Evolutionary conservation across 2,797 vertebrate species (phyloP), one percentile per base, ranked within the genome.

Genomic region (Xenopus petersii): DNA sequence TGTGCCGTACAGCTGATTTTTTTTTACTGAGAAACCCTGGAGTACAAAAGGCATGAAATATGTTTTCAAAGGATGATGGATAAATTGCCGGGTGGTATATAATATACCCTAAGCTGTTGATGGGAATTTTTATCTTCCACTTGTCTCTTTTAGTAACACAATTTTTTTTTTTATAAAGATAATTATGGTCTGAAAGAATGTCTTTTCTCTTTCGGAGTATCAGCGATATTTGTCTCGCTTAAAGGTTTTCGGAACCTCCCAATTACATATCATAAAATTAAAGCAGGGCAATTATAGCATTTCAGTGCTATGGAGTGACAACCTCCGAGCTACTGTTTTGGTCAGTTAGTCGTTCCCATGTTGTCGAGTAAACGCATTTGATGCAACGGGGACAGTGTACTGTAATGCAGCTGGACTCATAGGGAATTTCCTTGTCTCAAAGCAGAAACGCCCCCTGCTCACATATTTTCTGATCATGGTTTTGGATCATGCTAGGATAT

Each of bases 51-150:
- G 87, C 84, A 88, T 76, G 87, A 92, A 30, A 90, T 89, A 91
- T 89, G 84, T 89, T 92, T 92, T 91, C 91, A 92, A 91, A 91
- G 85, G 86, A 91, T 94, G 93, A 94, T 93, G 92, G 92, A 92
- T 93, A 94, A 94, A 94, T 93, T 94, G 90, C 91, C 85, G 86
- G 91, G 91, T 93, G 88, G 89, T 92, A 92, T 91, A 90, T 91
- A 90, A 94, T 89, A 86, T 90, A 92, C 93, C 87, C 87, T 88
- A 90, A 85, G 88, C 89, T 92, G 89, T 85, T 91, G 89, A 93
- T 90, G 89, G 88, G 86, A 84, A 86, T 90, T 89, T 93, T 91
- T 92, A 91, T 91, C 85, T 84, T 86, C 82, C 85, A 85, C 91
- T 90, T 91, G 88, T 91, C 92, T 86, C 83, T 92, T 89, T 77